Evolutionary conservation across 2,888 invertebrate species (phyloP).

Genomic region (Agrenia bidenticulata): DNA sequence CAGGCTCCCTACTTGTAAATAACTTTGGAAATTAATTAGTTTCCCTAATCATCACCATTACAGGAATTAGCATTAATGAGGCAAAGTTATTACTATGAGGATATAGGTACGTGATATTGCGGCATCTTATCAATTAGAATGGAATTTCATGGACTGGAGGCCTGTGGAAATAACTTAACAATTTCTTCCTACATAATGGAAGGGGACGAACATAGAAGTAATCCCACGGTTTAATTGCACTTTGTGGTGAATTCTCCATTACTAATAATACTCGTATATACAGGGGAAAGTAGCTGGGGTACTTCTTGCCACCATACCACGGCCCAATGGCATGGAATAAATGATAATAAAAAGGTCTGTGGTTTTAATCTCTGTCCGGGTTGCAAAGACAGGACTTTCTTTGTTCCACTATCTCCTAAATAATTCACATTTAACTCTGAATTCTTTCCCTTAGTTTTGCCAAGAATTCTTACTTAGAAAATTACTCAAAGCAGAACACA

Average conservation of each 20-base stretch:
- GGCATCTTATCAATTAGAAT: slow-evolving; percentile 1
- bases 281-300: too few species aligned
- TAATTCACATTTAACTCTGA: not conserved
- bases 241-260: not conserved
- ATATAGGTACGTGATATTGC: not conserved
- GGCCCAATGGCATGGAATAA: not conserved
- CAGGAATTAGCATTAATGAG: not conserved
- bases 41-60: slow-evolving; percentile 3
- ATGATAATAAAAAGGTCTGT: slow-evolving; percentile 7
- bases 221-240: slow-evolving; percentile 13
- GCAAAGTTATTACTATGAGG: not conserved
- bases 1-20: not conserved
- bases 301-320: too few species aligned
- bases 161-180: too few species aligned
- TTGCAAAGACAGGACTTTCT: not conserved
- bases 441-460: too few species aligned
- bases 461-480: too few species aligned
- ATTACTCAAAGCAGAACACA: too few species aligned
- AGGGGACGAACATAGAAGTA: not conserved
- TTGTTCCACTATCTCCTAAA: not conserved
- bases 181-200: not conserved
- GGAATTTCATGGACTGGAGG: not conserved
- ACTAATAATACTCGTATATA: not conserved
- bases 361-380: slow-evolving; percentile 3
- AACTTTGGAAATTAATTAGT: not conserved